Conservation (phyloP, 2,113 vertebrate species). For the Ochotona princeps region DNA sequence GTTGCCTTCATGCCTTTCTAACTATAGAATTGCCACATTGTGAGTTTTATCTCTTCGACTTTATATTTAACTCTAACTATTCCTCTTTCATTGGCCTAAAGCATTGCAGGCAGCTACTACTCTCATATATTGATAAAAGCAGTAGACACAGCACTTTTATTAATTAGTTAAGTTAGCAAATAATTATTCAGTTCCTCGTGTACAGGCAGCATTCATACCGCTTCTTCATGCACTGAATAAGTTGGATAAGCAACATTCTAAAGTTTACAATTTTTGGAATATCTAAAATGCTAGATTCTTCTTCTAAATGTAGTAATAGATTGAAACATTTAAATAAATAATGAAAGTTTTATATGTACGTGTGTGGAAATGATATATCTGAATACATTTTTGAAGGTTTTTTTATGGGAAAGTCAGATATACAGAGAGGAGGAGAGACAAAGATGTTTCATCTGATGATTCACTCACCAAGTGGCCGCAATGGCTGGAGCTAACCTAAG, state of each 20-base stretch:
- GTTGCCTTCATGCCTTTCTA: conserved; percentile 25
- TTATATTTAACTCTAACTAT: not conserved
- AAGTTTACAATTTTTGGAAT: not conserved
- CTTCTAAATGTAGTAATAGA: conserved; percentile 27
- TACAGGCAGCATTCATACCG: not conserved
- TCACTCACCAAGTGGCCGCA: too few species aligned
- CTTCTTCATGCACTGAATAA: not conserved
- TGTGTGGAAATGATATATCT: not conserved
- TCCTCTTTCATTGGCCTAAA: not conserved
- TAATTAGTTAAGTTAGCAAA: conserved; percentile 14
- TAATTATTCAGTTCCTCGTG: not conserved
- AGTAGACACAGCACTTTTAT: not conserved
- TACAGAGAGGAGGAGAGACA: too few species aligned
- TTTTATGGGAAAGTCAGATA: too few species aligned
- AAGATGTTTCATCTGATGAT: too few species aligned
- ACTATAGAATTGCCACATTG: not conserved
- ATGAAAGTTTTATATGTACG: not conserved
- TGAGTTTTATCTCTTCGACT: not conserved
- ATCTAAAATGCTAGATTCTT: not conserved
- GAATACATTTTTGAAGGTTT: not conserved
- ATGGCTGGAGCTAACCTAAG: too few species aligned
- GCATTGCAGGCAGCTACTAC: not conserved
- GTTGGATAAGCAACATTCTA: not conserved
- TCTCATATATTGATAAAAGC: not conserved
- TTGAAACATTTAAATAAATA: not conserved